A percentile compares a stretch with the other conserved stretches of the same genome.
phyloP scores from a whole-genome alignment of 2,113 vertebrate genomes.

The Rattus rattus region DNA sequence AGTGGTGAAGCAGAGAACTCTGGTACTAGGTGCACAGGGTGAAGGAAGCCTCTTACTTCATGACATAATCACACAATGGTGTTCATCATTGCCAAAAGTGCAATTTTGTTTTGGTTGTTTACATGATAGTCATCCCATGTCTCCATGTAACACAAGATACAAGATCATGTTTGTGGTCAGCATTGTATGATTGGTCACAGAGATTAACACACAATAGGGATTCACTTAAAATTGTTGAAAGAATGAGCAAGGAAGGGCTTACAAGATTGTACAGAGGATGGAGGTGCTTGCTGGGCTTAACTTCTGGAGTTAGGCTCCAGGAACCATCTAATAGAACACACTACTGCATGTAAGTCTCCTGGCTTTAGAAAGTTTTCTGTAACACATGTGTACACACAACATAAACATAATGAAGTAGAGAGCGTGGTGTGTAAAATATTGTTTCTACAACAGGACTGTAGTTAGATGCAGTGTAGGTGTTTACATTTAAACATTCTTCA shows the following conservation, averaged over 20 bases:
- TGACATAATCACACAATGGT: neutral
- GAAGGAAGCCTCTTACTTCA: neutral
- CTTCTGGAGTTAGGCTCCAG: neutral
- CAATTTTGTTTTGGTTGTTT: neutral
- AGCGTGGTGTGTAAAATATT: neutral
- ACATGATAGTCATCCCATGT: neutral
- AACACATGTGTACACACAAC: neutral
- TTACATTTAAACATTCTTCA: neutral
- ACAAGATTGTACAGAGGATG: too few relatives aligned
- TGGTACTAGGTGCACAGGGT: fast-evolving
- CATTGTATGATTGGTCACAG: neutral
- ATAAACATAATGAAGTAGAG: neutral
- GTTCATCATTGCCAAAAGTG: neutral
- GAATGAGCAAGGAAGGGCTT: neutral
- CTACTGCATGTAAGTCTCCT: neutral
- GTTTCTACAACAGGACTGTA: neutral
- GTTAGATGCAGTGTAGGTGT: neutral
- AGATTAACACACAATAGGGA: neutral
- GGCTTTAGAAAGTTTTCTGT: neutral
- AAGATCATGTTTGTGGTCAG: neutral
- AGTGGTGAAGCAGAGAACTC: neutral
- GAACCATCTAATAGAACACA: neutral
- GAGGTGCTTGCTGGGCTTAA: neutral
- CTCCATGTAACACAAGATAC: neutral
- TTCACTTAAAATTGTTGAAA: neutral